Evolutionary conservation across 2,797 vertebrate species (phyloP), one percentile per base, ranked within the genome.

Genomic region (Urocyon cinereoargenteus): DNA sequence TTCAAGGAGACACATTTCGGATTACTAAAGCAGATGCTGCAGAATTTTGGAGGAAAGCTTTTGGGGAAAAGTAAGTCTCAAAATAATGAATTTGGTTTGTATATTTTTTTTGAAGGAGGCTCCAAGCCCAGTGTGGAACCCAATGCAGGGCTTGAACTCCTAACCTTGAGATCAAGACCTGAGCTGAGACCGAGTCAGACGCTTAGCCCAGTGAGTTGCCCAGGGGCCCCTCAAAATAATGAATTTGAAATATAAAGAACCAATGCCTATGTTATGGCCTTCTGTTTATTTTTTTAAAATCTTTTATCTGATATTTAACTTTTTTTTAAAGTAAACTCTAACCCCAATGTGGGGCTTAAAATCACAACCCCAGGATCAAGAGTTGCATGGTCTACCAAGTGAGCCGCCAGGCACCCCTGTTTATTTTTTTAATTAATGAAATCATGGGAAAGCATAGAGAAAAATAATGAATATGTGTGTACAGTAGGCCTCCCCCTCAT

Each of bases 1-100:
- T 99, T 98, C 99, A 99, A 97, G 99, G 99, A 24, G 99, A 99
- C 98, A 99, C 99, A 0, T 99, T 99, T 98, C 99, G 99, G 97
- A 99, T 99, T 98, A 99, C 99, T 89, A 99, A 99, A 99, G 99
- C 99, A 40, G 99, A 99, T 61, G 99, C 99, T 93, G 99, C 99
- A 13, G 99, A 99, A 87, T 99, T 99, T 98, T 99, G 99, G 99
- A 99, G 99, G 94, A 99, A 99, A 90, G 99, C 99, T 95, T 99
- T 99, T 88, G 99, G 99, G 73, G 99, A 99, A 98, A 99, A 99
- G 99, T 99, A 98, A 99, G 99, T 98, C 24, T 84, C 26, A 90
- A n/a, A 86, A 4, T 51, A 68, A 83, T 68, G n/a, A 68, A 34
- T 68, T 68, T 68, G 28, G 6, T 31, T 64, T 31, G 28, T 64